A percentile compares a stretch with the other conserved stretches of the same genome.
These are phyloP conservation scores for Drosophila parthenogenetica DNA, from an alignment of 2,888 invertebrate genomes.

Conservation along the genomic window DNA sequence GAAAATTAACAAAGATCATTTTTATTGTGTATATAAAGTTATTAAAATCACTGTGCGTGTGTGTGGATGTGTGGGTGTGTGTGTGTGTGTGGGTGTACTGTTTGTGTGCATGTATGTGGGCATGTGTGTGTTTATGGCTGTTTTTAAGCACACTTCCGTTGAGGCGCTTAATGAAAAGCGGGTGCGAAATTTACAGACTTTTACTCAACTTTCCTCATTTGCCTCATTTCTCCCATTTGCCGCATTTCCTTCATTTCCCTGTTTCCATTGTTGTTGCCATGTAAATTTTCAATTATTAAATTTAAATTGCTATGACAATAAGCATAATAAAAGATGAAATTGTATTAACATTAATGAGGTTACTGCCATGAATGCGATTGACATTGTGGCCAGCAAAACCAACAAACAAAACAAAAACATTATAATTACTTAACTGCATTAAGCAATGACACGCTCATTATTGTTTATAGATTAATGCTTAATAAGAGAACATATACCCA, in stretches of 20 bases:
- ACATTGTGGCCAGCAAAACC: background rate
- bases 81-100: conserved; percentile 11
- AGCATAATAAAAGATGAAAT: conserved; percentile 28
- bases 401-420: conserved; percentile 3
- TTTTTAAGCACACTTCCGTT: conserved; percentile 48
- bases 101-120: conserved; percentile 9
- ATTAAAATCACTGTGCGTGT: conserved; percentile 53
- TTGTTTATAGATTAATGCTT: background rate
- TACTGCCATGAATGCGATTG: conserved; percentile 28
- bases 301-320: conserved; percentile 53
- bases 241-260: background rate
- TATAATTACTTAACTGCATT: conserved; percentile 22
- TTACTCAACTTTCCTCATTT: background rate
- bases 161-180: conserved; percentile 60
- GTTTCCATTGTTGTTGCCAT: conserved; percentile 19
- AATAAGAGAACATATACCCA: background rate
- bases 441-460: conserved; percentile 21
- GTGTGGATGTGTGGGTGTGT: conserved; percentile 15
- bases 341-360: conserved; percentile 38
- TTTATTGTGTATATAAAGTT: conserved; percentile 59
- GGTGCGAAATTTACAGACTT: conserved; percentile 31
- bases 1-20: conserved; percentile 67
- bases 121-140: conserved; percentile 3
- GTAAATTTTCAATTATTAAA: conserved; percentile 59
- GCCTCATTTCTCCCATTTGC: background rate